phyloP scores from a whole-genome alignment of 64 coral and sea anemone species.

The Porites lutea region DNA sequence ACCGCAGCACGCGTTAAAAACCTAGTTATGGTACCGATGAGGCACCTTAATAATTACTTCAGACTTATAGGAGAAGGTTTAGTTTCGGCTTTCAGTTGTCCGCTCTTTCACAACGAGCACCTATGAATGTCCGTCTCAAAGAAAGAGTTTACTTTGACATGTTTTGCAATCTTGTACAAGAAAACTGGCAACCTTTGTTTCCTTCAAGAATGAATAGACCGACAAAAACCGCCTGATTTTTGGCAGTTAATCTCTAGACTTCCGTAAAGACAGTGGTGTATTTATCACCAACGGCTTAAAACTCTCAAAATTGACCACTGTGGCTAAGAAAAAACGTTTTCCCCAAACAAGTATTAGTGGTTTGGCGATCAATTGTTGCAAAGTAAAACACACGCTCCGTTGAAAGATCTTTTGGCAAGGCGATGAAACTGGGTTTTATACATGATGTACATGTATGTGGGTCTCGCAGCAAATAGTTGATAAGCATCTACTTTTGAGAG shows the following conservation, averaged over 20 bases:
- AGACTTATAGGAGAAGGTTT: too few relatives aligned
- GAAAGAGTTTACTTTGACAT: too few relatives aligned
- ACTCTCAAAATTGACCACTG: neutral
- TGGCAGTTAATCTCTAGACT: neutral
- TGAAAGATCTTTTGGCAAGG: constrained; percentile 25
- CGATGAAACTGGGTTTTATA: neutral
- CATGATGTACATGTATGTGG: neutral
- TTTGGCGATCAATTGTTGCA: neutral
- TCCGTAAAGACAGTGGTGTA: neutral
- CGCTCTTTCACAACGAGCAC: too few relatives aligned
- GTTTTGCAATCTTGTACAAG: too few relatives aligned
- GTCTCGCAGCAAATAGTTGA: neutral
- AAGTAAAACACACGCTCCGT: neutral
- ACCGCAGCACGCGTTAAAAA: too few relatives aligned
- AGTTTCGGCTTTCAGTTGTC: too few relatives aligned
- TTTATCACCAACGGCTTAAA: constrained; percentile 27
- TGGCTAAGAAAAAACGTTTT: neutral
- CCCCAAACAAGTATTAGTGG: neutral
- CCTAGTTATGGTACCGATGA: too few relatives aligned
- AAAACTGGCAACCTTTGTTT: too few relatives aligned
- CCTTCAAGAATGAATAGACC: neutral
- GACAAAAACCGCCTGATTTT: neutral
- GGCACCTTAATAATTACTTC: too few relatives aligned
- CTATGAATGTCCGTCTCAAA: too few relatives aligned
- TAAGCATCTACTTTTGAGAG: constrained; percentile 33